Evolutionary conservation across 30 jellyfish, hydroid and myxozoan genomes (phyloP).

Genomic region (Pelagia noctiluca): DNA sequence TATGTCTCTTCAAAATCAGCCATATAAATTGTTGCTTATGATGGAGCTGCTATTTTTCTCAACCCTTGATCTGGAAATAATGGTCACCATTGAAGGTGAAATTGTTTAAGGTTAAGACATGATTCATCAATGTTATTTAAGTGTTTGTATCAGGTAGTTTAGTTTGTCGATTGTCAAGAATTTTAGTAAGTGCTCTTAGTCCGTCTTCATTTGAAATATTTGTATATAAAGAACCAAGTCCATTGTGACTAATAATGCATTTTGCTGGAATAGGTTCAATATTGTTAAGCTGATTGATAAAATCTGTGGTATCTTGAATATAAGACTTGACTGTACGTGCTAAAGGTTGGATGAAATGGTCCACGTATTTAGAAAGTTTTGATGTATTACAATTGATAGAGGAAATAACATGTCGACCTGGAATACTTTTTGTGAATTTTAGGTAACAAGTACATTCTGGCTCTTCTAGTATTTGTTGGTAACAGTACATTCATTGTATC

Average conservation of each 20-base stretch:
- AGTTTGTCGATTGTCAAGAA: slow-evolving; percentile 1
- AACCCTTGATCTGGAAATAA: slow-evolving; percentile 29
- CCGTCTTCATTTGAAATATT: slow-evolving; percentile 25
- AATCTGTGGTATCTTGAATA: slow-evolving; percentile 22
- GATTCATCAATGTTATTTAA: slow-evolving; percentile 9
- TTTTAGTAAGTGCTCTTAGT: neutral
- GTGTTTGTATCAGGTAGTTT: slow-evolving; percentile 10
- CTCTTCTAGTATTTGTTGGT: neutral
- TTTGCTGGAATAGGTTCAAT: neutral
- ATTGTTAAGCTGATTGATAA: neutral
- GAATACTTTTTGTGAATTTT: slow-evolving; percentile 2
- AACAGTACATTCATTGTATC: neutral
- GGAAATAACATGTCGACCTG: slow-evolving; percentile 6
- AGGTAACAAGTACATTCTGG: neutral
- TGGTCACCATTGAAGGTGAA: slow-evolving; percentile 19
- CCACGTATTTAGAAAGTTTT: slow-evolving; percentile 1
- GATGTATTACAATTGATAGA: neutral
- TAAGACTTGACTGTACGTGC: neutral
- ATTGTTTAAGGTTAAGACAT: slow-evolving; percentile 23
- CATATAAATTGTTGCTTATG: slow-evolving; percentile 29
- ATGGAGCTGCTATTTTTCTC: slow-evolving; percentile 59
- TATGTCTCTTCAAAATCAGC: neutral
- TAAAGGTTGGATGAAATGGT: slow-evolving; percentile 19
- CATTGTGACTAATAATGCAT: slow-evolving; percentile 8
- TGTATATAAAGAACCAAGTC: slow-evolving; percentile 10